Evolutionary conservation across 2,113 vertebrate genomes (phyloP).

Genomic region (Fregata magnificens): DNA sequence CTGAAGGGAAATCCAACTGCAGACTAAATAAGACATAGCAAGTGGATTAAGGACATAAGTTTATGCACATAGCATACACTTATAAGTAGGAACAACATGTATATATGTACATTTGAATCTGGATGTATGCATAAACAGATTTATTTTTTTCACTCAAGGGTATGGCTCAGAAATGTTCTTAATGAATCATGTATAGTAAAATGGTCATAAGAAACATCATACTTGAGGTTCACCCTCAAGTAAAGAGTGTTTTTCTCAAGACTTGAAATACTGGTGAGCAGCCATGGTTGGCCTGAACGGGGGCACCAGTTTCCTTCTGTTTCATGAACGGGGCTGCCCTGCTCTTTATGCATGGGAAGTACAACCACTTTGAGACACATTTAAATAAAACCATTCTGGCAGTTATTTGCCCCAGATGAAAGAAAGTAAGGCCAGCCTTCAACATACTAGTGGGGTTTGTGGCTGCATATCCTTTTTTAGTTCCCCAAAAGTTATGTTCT

Average conservation of each 20-base stretch:
- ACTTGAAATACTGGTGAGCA: not conserved
- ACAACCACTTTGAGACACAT: not conserved
- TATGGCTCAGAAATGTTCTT: not conserved
- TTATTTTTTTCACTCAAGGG: not conserved
- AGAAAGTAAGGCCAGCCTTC: not conserved
- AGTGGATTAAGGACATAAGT: not conserved
- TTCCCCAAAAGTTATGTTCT: constrained; percentile 29
- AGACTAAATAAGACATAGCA: not conserved
- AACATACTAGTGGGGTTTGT: not conserved
- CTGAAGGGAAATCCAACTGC: constrained; percentile 28
- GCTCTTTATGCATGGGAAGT: not conserved
- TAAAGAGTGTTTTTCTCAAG: not conserved
- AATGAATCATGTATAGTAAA: not conserved
- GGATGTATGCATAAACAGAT: not conserved
- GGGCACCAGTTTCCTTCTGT: not conserved
- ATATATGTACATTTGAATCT: not conserved
- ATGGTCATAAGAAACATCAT: not conserved
- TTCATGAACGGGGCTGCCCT: not conserved
- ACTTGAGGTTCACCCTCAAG: not conserved
- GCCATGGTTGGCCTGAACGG: not conserved
- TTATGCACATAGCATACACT: not conserved
- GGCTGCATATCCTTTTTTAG: not conserved
- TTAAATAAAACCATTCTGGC: not conserved
- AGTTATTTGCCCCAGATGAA: not conserved
- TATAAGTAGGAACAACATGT: not conserved